phyloP scores from a whole-genome alignment of 92 coral and sea anemone genomes.

The Siderastrea siderea region DNA sequence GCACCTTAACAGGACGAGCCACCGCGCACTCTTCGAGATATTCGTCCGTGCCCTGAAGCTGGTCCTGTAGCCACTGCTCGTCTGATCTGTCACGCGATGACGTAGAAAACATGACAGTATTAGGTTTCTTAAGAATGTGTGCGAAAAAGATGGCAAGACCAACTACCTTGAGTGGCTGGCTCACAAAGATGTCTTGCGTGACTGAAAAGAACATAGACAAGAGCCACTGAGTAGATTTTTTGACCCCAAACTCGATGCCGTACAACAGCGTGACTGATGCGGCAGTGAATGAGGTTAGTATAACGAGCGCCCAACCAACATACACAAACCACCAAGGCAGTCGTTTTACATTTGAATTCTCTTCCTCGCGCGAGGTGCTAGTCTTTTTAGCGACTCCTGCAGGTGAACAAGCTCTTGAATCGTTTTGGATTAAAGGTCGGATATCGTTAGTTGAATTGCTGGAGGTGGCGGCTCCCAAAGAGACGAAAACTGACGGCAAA shows the following conservation, averaged over 20 bases:
- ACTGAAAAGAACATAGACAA: conserved; percentile 89
- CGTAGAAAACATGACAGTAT: conserved; percentile 17
- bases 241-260: conserved; percentile 87
- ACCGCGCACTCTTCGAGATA: conserved; percentile 25
- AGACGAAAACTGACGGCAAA: conserved; percentile 18
- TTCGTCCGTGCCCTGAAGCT: conserved; percentile 2
- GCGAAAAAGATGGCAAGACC: conserved; percentile 83
- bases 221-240: conserved; percentile 93
- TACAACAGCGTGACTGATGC: conserved; percentile 84
- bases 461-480: not conserved
- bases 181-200: conserved; percentile 91
- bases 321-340: conserved; percentile 93
- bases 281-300: conserved; percentile 73
- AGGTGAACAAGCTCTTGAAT: conserved; percentile 28
- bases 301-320: conserved; percentile 86
- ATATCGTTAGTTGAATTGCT: conserved; percentile 6
- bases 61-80: conserved; percentile 3
- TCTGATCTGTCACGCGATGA: conserved; percentile 30
- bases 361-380: not conserved
- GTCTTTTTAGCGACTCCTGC: conserved; percentile 1
- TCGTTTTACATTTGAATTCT: conserved; percentile 11
- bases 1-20: conserved; percentile 68
- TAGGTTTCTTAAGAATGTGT: conserved; percentile 83
- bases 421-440: conserved; percentile 7
- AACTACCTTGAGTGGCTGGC: conserved; percentile 91